Base-by-base conservation (phyloP, 2,113 vertebrate species). In the Osmerus eperlanus region DNA sequence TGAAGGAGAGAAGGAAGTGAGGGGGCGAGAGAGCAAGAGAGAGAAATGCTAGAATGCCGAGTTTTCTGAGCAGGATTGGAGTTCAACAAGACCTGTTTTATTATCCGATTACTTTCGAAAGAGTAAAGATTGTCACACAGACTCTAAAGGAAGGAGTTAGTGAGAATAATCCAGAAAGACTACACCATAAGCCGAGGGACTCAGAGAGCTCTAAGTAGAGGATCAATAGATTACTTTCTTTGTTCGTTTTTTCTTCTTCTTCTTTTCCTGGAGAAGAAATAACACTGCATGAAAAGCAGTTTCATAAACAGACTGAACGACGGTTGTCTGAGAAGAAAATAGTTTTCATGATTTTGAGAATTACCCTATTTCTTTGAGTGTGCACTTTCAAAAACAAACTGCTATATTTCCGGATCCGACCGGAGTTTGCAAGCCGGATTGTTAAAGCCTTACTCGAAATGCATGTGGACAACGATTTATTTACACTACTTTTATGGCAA, bases 361-460 rank as follows among this genome's bases (percentile, higher is more conserved):
- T 68, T 41, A 23, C 14, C 36, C 14, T 53, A 25, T 69, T 62
- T 7, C 69, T 63, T 23, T 18, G 54, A 70, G 51, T 87, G 86
- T 85, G 85, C 82, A 87, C 75, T 79, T 78, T 75, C 76, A 79
- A 81, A 82, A 79, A 78, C 63, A 81, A 78, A 83, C 87, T 68
- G 76, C 83, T 69, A 65, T n/a, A 36, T 61, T 61, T 16, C 68
- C 78, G 55, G 29, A 32, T 72, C 65, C 68, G 51, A 23, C 79
- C 83, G 78, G 83, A 84, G 84, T 81, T 82, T 81, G 83, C 81
- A 84, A 90, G 83, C 79, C 81, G 83, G 85, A 82, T 83, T 88
- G 78, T 85, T 9, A 79, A 88, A 88, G 89, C 88, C 87, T 90
- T 91, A 89, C 84, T 84, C 68, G 53, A 66, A 82, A 81, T 82